Evolutionary conservation across 2,888 invertebrate species (phyloP), one percentile per base, ranked within the genome.

Genomic region (Philereme vetulata): DNA sequence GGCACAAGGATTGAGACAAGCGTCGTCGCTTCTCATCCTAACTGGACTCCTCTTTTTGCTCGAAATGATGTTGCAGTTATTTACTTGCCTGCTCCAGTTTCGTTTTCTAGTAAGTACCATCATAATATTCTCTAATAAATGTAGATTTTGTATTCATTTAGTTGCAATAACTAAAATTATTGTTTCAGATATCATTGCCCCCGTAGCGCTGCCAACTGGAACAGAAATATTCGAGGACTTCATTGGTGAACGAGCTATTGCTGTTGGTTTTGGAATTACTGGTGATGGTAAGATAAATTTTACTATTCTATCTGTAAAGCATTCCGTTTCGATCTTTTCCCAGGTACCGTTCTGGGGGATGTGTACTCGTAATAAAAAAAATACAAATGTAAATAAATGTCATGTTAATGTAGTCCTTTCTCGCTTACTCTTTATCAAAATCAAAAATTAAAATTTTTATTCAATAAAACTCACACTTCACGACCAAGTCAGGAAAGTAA

Each of bases 51-150:
- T 0, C 0, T 21, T 4, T 64, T 74, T 3, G 65, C 70, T 38
- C 74, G 78, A 5, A 84, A 87, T 58, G 88, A 88, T 61, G 64
- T 88, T 5, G 85, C 76, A 38, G 66, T 86, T 0, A 76, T 85
- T 38, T 80, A 78, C 58, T 59, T 88, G 40, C 67, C 80, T 4
- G 52, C 0, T 4, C 0, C 51, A 2, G 77, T 85, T 1, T 0
- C 66, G 0, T 52, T 68, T 4, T 76, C 81, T 42, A 45, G 86
- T 86, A 67, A 68, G 73, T 40, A 32, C 4, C 11, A 5, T 43
- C 0, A 5, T n/a, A 10, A 43, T 43, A n/a, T 43, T n/a, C 2
- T 43, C 32, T 1, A 21, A 8, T 6, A 38, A 38, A 38, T 38
- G 6, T 38, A 8, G 7, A 3, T 4, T 8, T 38, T 8, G 7